These are phyloP conservation scores for Lysandra bellargus DNA, from an alignment of 2,888 invertebrate species.

Conservation along the genomic window DNA sequence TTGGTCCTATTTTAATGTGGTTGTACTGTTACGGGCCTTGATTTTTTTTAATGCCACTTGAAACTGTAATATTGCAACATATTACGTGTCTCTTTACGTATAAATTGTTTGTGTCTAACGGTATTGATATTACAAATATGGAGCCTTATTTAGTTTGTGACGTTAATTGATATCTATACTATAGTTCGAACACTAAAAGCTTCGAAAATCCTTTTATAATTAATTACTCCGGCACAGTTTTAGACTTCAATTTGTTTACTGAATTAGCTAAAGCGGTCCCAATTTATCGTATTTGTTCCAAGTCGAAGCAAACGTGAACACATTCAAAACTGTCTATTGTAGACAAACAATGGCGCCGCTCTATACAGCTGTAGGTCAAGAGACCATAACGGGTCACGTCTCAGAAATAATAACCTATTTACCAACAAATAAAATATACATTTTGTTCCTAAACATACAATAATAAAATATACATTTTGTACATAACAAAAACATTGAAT, in stretches of 20 bases:
- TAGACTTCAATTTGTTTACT: slow-evolving; percentile 18
- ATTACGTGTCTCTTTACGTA: neutral
- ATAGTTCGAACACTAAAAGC: neutral
- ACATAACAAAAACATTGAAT: neutral
- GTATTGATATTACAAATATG: neutral
- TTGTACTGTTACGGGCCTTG: neutral
- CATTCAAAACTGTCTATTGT: neutral
- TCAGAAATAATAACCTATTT: slow-evolving; percentile 14
- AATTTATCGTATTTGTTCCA: slow-evolving; percentile 14
- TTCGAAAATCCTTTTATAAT: slow-evolving; percentile 18
- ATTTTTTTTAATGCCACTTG: neutral
- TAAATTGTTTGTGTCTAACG: neutral
- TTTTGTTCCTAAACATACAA: neutral
- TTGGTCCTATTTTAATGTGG: neutral
- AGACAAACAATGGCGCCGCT: slow-evolving; percentile 11
- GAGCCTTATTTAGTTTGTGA: neutral
- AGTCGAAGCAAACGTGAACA: slow-evolving; percentile 8
- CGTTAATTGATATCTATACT: neutral
- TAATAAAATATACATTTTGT: neutral
- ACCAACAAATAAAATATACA: neutral
- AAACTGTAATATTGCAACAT: neutral
- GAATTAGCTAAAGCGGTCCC: slow-evolving; percentile 5
- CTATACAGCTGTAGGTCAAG: neutral
- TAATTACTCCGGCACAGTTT: neutral
- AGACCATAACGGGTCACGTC: slow-evolving; percentile 12